Percentiles rank a stretch among this genome's conserved stretches.
Conservation (phyloP, 2,888 invertebrate genomes). For the Malthinus seriepunctatus region DNA sequence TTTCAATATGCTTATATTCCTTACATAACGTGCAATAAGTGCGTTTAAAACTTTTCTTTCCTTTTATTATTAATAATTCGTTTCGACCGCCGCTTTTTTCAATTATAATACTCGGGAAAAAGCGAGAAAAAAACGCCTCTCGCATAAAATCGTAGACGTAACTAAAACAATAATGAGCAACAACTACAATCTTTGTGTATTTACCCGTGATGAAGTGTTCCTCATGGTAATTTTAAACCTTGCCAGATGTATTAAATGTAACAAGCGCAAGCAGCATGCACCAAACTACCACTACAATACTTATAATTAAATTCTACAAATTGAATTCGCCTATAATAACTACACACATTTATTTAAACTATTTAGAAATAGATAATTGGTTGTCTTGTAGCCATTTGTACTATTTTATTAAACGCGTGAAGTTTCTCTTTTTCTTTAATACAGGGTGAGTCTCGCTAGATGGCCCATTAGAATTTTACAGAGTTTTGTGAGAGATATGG, state of each 20-base stretch:
- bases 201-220: conserved; percentile 32
- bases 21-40: conserved; percentile 46
- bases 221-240: conserved; percentile 35
- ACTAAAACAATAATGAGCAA: conserved; percentile 31
- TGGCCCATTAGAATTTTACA: no score
- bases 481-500: no score
- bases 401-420: no score
- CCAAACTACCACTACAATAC: conserved; percentile 21
- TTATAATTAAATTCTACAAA: conserved; percentile 22
- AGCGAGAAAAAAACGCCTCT: conserved; percentile 18
- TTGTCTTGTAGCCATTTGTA: no score
- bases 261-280: conserved; percentile 32
- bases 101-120: no score
- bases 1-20: conserved; percentile 53
- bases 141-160: conserved; percentile 22
- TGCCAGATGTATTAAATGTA: conserved; percentile 34
- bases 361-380: conserved; percentile 29
- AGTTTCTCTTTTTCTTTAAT: no score
- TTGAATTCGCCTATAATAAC: conserved; percentile 31
- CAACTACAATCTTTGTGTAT: conserved; percentile 20
- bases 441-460: no score
- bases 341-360: conserved; percentile 10
- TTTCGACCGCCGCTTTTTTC: conserved; percentile 16
- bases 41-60: conserved; percentile 38
- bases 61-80: conserved; percentile 40